Conservation (phyloP, 2,888 invertebrate genomes). For the Drosophila mimica region DNA sequence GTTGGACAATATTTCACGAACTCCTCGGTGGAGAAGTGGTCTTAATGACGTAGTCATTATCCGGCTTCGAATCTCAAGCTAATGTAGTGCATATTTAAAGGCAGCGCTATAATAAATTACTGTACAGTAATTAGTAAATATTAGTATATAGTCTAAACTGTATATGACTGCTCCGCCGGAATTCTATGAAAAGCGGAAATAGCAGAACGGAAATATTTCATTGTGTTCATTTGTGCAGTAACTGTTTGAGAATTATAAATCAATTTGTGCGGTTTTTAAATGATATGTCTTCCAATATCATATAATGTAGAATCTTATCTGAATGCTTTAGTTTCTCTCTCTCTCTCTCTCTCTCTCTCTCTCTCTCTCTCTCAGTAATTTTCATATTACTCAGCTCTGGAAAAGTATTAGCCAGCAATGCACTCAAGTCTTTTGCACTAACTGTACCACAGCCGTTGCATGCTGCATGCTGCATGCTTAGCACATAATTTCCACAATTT, state of each 20-base stretch:
- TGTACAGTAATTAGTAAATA: not conserved
- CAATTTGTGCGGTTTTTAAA: not conserved
- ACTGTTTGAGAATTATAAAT: not conserved
- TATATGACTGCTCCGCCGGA: not conserved
- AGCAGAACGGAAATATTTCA: not conserved
- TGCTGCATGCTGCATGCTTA: slow-evolving; percentile 67
- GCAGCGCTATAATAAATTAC: not conserved
- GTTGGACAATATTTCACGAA: not conserved
- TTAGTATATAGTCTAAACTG: not conserved
- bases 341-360: not conserved
- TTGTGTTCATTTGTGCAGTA: not conserved
- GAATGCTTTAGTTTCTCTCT: not conserved
- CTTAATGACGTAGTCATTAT: not conserved
- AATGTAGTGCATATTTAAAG: not conserved
- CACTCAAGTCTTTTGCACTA: slow-evolving; percentile 40
- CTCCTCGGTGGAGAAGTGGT: not conserved
- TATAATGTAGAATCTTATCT: not conserved
- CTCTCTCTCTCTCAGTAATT: not conserved
- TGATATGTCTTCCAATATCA: not conserved
- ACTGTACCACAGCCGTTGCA: slow-evolving; percentile 59
- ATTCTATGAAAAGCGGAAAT: not conserved
- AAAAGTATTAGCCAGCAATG: slow-evolving; percentile 52
- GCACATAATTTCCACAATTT: slow-evolving; percentile 70
- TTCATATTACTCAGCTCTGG: slow-evolving; percentile 14
- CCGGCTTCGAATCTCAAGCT: not conserved